A percentile compares a stretch with the other conserved stretches of the same genome.
These are phyloP conservation scores for Zosterops hypoxanthus DNA, from an alignment of 2,113 vertebrate genomes.

Conservation along the genomic window DNA sequence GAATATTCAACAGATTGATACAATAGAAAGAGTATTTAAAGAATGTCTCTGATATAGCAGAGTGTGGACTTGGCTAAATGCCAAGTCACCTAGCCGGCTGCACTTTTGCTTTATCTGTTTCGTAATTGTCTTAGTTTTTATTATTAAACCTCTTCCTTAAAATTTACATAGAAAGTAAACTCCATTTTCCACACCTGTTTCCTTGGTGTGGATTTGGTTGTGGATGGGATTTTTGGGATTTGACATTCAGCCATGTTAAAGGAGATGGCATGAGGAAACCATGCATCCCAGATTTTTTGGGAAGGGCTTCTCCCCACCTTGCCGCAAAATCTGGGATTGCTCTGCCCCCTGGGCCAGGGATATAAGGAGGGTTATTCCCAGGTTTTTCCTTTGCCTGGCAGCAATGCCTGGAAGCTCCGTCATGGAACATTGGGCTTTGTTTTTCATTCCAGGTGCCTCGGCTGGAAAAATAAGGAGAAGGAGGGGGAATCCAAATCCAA, in stretches of 20 bases:
- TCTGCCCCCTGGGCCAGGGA: rapidly evolving
- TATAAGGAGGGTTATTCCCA: not conserved
- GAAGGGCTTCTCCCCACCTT: not conserved
- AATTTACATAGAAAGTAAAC: no score
- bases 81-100: no score
- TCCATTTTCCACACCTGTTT: not conserved
- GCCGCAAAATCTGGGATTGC: rapidly evolving
- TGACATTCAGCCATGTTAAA: rapidly evolving
- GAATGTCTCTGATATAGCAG: no score
- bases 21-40: no score
- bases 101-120: no score
- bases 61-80: no score
- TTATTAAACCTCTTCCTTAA: no score
- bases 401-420: not conserved
- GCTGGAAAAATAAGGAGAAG: not conserved
- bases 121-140: no score
- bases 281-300: rapidly evolving
- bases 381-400: not conserved
- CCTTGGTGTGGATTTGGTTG: rapidly evolving
- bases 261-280: not conserved
- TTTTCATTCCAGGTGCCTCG: not conserved
- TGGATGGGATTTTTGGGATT: not conserved
- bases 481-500: not conserved
- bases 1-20: no score
- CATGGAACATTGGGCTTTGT: not conserved